Conservation (phyloP, 2,113 vertebrate species). For the Urocolius indicus region DNA sequence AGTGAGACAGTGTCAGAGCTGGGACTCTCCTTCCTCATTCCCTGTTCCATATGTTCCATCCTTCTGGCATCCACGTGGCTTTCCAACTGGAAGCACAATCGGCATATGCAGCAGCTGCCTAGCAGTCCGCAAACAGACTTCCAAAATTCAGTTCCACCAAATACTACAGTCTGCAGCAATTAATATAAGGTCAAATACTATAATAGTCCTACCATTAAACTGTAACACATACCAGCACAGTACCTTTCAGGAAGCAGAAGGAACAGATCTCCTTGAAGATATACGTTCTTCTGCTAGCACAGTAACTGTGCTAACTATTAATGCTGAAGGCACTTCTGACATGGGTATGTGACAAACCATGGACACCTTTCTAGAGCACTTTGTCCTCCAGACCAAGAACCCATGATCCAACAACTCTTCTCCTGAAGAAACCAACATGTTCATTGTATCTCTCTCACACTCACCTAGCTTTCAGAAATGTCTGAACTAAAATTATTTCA, state of each 20-base stretch:
- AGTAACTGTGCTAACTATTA: neutral
- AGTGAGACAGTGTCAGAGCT: neutral
- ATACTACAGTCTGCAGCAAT: neutral
- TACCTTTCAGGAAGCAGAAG: neutral
- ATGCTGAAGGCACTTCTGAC: neutral
- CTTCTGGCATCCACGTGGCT: neutral
- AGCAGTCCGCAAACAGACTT: neutral
- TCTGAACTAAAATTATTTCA: neutral
- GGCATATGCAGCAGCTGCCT: neutral
- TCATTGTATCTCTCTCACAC: neutral
- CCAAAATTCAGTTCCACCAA: neutral
- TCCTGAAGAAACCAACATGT: neutral
- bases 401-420: neutral
- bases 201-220: neutral
- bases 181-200: neutral
- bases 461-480: neutral
- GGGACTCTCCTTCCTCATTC: neutral
- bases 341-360: rapidly evolving
- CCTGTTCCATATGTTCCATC: neutral
- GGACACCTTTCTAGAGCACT: neutral
- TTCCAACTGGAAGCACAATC: neutral
- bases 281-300: rapidly evolving
- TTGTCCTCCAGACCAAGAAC: neutral
- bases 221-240: neutral
- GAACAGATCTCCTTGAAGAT: neutral